Evolutionary conservation across 2,113 vertebrate genomes (phyloP).

Genomic region (Phylloscopus whistleri): DNA sequence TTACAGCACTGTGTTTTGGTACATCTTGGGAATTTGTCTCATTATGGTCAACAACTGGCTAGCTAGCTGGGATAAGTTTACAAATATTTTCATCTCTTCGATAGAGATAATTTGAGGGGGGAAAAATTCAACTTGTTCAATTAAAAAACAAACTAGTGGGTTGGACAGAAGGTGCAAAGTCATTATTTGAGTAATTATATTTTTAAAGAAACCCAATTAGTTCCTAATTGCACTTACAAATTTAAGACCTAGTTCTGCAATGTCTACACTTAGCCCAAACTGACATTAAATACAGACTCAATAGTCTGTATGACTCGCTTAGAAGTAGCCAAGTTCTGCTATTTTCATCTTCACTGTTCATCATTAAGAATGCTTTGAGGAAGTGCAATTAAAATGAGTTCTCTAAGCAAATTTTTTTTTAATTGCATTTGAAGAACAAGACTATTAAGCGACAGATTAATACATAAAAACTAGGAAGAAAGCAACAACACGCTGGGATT

Average conservation of each 20-base stretch:
- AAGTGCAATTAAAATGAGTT: constrained; percentile 22
- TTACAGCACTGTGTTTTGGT: neutral
- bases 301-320: constrained; percentile 8
- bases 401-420: neutral
- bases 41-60: neutral
- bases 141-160: constrained; percentile 26
- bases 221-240: constrained; percentile 41
- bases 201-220: neutral
- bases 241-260: constrained; percentile 15
- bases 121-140: neutral
- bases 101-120: neutral
- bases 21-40: neutral
- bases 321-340: constrained; percentile 10
- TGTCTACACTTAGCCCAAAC: neutral
- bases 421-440: constrained; percentile 12
- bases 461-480: neutral
- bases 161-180: constrained; percentile 19
- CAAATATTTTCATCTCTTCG: neutral
- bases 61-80: neutral
- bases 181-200: constrained; percentile 45
- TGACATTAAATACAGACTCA: constrained; percentile 30
- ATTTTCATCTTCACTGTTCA: constrained; percentile 13
- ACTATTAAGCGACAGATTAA: constrained; percentile 2
- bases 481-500: neutral
- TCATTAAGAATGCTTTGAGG: neutral